Evolutionary conservation across 2,113 vertebrate species (phyloP).

Genomic region (Cyprinodon variegatus): DNA sequence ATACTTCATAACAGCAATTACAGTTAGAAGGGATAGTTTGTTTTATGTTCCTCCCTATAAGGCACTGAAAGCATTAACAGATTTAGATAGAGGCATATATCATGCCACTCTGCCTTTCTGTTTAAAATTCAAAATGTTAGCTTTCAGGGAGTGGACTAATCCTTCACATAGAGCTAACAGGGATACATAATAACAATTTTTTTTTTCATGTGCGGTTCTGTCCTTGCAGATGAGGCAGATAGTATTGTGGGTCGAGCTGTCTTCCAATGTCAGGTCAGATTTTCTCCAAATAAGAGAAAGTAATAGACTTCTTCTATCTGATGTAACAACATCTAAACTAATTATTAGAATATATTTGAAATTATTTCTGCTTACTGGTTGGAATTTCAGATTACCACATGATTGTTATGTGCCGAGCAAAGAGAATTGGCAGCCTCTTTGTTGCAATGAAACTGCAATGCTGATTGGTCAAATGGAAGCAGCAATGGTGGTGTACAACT

Average conservation of each 20-base stretch:
- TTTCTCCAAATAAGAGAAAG: neutral
- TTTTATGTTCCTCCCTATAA: constrained; percentile 58
- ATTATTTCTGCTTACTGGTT: neutral
- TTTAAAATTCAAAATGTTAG: constrained; percentile 52
- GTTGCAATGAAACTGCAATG: too few species aligned
- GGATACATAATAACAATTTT: constrained; percentile 32
- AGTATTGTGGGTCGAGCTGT: neutral
- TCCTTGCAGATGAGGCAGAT: neutral
- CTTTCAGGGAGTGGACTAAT: constrained; percentile 57
- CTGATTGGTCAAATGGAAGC: too few species aligned
- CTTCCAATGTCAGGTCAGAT: neutral
- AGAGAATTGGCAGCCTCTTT: too few species aligned
- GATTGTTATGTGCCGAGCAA: too few species aligned
- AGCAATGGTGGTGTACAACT: too few species aligned
- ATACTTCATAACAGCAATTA: constrained; percentile 76
- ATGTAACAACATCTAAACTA: neutral
- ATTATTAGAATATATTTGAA: neutral
- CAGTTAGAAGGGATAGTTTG: constrained; percentile 53
- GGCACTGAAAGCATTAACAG: constrained; percentile 39
- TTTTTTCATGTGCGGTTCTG: neutral
- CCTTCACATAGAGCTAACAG: constrained; percentile 32
- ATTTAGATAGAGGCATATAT: constrained; percentile 47
- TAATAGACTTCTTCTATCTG: neutral
- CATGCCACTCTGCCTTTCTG: constrained; percentile 30
- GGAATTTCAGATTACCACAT: too few species aligned